Base-by-base conservation (phyloP, 2,113 vertebrate genomes). In the Ctenomys sociabilis region DNA sequence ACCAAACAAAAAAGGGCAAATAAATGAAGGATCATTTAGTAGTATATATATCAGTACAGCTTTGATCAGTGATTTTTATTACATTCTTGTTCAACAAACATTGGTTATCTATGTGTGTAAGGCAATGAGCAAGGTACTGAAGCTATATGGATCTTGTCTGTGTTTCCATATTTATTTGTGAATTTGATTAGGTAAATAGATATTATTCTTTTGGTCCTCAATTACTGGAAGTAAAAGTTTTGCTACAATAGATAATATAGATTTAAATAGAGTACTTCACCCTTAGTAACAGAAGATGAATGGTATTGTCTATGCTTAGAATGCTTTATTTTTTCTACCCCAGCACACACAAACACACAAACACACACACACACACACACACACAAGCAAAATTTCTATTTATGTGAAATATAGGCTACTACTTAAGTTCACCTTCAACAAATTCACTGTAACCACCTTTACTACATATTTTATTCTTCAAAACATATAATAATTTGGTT, bases 381-480 rank as follows among this genome's bases (percentile, higher is more conserved):
- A 7, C 35, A 84, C 81, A 81, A 88, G 32, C 28, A 89, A 6
- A 73, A n/a, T 83, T 94, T 95, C 37, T 88, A 26, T 13, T 61
- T 91, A 77, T 70, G 21, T 7, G 30, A 68, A 84, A 14, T 90
- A 22, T 14, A 49, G 26, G 7, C 84, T 82, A 30, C 30, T 37
- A 45, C 52, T 88, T 90, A 78, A 90, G 63, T 35, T 85, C 83
- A 35, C 72, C 32, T 94, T 61, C 45, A 72, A 61, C 45, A 61
- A 90, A 6, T 22, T 82, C n/a, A 10, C 19, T 64, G 3, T 37
- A 49, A 61, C 6, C 30, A 78, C 40, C 26, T 91, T 70, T 83
- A 30, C 12, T 91, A 5, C 30, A 86, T 66, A 45, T 88, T 94
- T 96, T 95, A 40, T 78, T 78, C 78, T 78, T 96, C 83, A 94